Conservation (phyloP, 2,113 vertebrate genomes). For the Anoura caudifer region DNA sequence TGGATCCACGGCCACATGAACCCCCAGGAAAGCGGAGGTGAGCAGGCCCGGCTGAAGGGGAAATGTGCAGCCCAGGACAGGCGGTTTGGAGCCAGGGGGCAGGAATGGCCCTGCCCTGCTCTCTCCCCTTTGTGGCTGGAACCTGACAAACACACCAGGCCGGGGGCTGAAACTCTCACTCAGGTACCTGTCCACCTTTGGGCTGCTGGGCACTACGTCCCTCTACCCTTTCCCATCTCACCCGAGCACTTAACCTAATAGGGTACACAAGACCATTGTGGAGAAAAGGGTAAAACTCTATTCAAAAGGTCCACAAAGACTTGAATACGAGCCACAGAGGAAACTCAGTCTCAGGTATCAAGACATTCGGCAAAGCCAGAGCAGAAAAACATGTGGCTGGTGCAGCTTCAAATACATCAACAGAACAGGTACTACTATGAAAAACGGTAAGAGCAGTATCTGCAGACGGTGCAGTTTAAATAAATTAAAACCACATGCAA, state of each 20-base stretch:
- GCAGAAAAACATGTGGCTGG: not conserved
- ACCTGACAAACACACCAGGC: not conserved
- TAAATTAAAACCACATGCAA: not conserved
- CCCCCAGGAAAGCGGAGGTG: not conserved
- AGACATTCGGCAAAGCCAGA: not conserved
- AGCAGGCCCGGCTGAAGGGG: not conserved
- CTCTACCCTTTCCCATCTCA: not conserved
- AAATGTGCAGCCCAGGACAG: accelerated
- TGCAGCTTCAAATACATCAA: not conserved
- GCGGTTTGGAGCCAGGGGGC: accelerated
- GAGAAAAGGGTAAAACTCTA: not conserved
- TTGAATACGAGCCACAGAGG: not conserved
- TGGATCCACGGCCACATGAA: accelerated
- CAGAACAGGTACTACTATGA: not conserved
- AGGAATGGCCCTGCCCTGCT: not conserved
- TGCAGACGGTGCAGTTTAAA: not conserved
- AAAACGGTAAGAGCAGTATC: not conserved
- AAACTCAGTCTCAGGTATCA: not conserved
- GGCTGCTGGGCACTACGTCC: not conserved
- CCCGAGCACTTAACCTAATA: not conserved
- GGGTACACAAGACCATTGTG: not conserved
- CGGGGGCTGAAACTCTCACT: not conserved
- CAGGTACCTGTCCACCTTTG: not conserved
- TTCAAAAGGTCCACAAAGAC: not conserved
- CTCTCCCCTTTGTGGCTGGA: not conserved